Conservation (phyloP, 2,888 invertebrate genomes). For the Siphlonurus alternatus region DNA sequence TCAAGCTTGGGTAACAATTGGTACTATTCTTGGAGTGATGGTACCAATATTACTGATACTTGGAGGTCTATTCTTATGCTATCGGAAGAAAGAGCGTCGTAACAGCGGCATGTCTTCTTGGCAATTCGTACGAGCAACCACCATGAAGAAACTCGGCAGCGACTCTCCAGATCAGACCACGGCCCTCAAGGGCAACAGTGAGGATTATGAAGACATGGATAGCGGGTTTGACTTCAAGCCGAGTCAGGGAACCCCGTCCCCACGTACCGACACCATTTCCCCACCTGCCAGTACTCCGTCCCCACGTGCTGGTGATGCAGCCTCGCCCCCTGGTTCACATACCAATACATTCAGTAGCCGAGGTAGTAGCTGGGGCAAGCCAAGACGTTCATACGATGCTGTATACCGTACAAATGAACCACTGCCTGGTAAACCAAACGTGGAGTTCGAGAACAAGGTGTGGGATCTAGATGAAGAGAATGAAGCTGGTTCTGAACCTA, state of each 20-base stretch:
- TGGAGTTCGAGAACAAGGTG: conserved; percentile 64
- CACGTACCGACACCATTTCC: not conserved
- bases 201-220: not conserved
- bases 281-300: not conserved
- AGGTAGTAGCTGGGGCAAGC: not conserved
- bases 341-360: not conserved
- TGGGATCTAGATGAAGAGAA: conserved; percentile 48
- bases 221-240: not conserved
- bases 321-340: not conserved
- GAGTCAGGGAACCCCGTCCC: not conserved
- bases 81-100: conserved; percentile 19
- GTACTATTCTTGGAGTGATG: conserved; percentile 52
- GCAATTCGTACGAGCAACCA: not conserved
- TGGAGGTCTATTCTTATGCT: conserved; percentile 41
- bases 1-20: conserved; percentile 54
- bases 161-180: not conserved
- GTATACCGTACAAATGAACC: conserved; percentile 76
- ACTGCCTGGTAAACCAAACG: conserved; percentile 49
- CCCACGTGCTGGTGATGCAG: not conserved
- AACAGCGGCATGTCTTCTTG: not conserved
- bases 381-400: conserved; percentile 55
- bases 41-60: conserved; percentile 38
- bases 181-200: conserved; percentile 3
- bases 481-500: not conserved
- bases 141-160: not conserved